Conservation (phyloP, 2,888 invertebrate species). For the Ophioninae sp. region DNA sequence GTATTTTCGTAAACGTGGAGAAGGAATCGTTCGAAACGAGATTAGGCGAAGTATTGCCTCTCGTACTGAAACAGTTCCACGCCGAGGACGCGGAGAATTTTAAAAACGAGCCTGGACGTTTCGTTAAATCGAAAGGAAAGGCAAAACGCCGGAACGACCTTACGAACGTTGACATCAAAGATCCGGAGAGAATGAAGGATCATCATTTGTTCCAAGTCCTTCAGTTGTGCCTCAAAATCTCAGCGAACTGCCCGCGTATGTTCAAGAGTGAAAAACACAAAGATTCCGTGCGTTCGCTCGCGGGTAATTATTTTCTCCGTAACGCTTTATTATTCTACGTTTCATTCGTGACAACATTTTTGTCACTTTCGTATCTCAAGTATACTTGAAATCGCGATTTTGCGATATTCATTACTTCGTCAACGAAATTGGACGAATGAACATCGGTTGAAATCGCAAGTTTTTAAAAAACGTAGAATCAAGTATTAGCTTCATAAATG, state of each 20-base stretch:
- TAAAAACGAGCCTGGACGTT: slow-evolving; percentile 74
- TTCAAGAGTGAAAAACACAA: slow-evolving; percentile 82
- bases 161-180: slow-evolving; percentile 80
- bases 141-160: neutral
- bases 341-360: too few species aligned
- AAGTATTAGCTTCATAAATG: too few species aligned
- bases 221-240: slow-evolving; percentile 87
- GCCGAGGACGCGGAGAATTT: slow-evolving; percentile 65
- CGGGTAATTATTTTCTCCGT: slow-evolving; percentile 67
- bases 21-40: slow-evolving; percentile 86
- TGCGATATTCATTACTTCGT: too few species aligned
- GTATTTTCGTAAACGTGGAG: slow-evolving; percentile 91
- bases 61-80: slow-evolving; percentile 81
- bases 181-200: slow-evolving; percentile 85
- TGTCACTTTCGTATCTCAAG: neutral
- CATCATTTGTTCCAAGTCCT: slow-evolving; percentile 89
- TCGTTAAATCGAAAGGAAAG: slow-evolving; percentile 68
- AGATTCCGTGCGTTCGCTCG: slow-evolving; percentile 81
- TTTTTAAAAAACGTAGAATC: too few species aligned
- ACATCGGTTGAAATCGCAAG: too few species aligned
- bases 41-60: slow-evolving; percentile 84
- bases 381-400: neutral
- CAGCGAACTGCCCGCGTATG: slow-evolving; percentile 84
- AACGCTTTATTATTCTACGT: neutral
- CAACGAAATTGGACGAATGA: too few species aligned